Percentiles rank a stretch among this genome's conserved stretches.
phyloP scores from a whole-genome alignment of 2,888 invertebrate genomes.

The Abrostola triplasia region DNA sequence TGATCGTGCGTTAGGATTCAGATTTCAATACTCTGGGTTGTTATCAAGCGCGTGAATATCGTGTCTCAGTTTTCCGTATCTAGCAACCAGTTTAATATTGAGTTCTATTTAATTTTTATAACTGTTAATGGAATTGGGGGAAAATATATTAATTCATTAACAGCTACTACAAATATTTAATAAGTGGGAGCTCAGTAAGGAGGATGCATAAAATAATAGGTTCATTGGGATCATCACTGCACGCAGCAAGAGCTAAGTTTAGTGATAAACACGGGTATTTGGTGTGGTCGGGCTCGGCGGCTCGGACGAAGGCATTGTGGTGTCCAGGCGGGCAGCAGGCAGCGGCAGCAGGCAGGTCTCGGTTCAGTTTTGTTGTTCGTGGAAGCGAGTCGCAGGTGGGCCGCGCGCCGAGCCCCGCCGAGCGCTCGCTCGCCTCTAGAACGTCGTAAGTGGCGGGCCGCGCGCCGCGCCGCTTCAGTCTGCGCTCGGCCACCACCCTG shows the following conservation, averaged over 20 bases:
- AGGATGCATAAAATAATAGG: slow-evolving; percentile 12
- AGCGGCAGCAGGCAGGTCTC: slow-evolving; percentile 56
- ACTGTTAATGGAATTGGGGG: background rate
- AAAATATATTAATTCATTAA: too few species aligned
- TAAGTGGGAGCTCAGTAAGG: slow-evolving; percentile 2
- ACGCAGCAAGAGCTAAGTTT: slow-evolving; percentile 4
- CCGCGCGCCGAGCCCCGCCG: slow-evolving; percentile 64
- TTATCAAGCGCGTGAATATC: slow-evolving; percentile 58
- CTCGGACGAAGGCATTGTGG: slow-evolving; percentile 70
- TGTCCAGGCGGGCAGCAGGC: slow-evolving; percentile 58
- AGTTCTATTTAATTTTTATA: slow-evolving; percentile 5
- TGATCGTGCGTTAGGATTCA: slow-evolving; percentile 63
- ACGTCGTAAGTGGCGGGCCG: slow-evolving; percentile 62
- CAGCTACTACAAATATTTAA: slow-evolving; percentile 1
- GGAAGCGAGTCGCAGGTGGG: slow-evolving; percentile 86
- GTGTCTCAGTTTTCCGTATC: slow-evolving; percentile 27
- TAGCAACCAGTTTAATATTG: slow-evolving; percentile 15
- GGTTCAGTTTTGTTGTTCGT: slow-evolving; percentile 83
- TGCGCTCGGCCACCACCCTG: slow-evolving; percentile 82
- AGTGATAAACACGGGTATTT: slow-evolving; percentile 64
- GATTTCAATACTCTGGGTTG: slow-evolving; percentile 57
- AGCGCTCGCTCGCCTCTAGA: slow-evolving; percentile 56
- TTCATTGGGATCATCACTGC: slow-evolving; percentile 47
- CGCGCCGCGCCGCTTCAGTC: slow-evolving; percentile 73
- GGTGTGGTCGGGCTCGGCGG: slow-evolving; percentile 61